A percentile compares a stretch with the other conserved stretches of the same genome.
Conservation (phyloP, 2,797 vertebrate genomes). For the Amphiprion clarkii region DNA sequence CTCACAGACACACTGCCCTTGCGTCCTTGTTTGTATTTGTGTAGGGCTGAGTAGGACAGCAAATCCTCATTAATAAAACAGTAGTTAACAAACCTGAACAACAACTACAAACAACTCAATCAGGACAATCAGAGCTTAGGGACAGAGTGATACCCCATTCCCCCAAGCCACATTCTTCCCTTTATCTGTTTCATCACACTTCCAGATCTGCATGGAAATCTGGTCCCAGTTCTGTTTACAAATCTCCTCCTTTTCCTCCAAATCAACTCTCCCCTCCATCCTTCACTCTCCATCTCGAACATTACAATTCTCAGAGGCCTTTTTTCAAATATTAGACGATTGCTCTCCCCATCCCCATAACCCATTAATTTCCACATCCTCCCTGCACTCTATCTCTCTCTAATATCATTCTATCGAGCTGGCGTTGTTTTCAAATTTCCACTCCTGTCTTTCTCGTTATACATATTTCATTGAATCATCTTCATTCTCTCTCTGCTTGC, state of each 20-base stretch:
- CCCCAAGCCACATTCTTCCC: slow-evolving; percentile 4
- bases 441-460: not conserved
- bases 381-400: not conserved
- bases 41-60: not conserved
- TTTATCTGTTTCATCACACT: slow-evolving; percentile 1
- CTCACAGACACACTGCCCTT: slow-evolving; percentile 37
- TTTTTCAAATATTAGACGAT: slow-evolving; percentile 7
- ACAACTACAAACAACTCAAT: slow-evolving; percentile 24
- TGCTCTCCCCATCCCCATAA: not conserved
- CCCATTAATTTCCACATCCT: not conserved
- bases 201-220: slow-evolving; percentile 28
- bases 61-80: slow-evolving; percentile 56
- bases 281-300: not conserved
- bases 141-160: slow-evolving; percentile 5
- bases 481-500: slow-evolving; percentile 3
- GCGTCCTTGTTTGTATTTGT: slow-evolving; percentile 11
- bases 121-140: slow-evolving; percentile 20
- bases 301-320: slow-evolving; percentile 7
- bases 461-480: slow-evolving; percentile 18
- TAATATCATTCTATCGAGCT: slow-evolving; percentile 1
- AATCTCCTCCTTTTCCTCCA: slow-evolving; percentile 2
- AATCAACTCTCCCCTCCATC: not conserved
- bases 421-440: slow-evolving; percentile 13
- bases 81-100: slow-evolving; percentile 24
- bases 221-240: slow-evolving; percentile 15